A percentile compares a stretch with the other conserved stretches of the same genome.
Evolutionary conservation across 2,888 invertebrate genomes (phyloP).

Genomic region (Prosopocoilus inquinatus): DNA sequence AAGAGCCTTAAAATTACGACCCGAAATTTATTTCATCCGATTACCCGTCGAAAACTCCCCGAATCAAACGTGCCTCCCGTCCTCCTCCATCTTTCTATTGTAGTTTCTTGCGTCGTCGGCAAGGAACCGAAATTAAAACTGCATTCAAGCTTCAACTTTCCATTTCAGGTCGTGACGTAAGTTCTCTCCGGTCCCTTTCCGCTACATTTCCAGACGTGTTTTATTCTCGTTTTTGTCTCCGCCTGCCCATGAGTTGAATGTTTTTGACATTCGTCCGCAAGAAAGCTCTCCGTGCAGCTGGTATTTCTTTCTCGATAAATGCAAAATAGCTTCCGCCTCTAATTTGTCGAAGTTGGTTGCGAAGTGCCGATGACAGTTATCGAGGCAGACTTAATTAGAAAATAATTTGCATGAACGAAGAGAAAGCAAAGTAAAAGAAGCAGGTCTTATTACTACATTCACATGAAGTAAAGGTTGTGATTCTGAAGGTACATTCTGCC

Average conservation of each 20-base stretch:
- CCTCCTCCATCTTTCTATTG: constrained; percentile 4
- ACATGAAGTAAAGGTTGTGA: neutral
- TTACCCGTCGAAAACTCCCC: neutral
- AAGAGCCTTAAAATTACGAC: neutral
- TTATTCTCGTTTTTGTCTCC: constrained; percentile 6
- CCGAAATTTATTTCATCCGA: neutral
- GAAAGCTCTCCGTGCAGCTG: constrained; percentile 23
- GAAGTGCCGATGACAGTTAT: constrained; percentile 17
- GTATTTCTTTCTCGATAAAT: constrained; percentile 23
- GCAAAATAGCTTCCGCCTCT: constrained; percentile 18
- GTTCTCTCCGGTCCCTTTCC: neutral
- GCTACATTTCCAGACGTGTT: constrained; percentile 10
- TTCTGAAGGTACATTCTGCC: neutral
- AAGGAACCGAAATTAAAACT: constrained; percentile 10
- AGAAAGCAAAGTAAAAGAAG: constrained; percentile 7
- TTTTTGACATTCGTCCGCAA: constrained; percentile 14
- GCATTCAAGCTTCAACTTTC: constrained; percentile 9
- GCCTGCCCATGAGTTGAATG: constrained; percentile 1
- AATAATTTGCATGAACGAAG: no score
- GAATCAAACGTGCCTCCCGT: neutral
- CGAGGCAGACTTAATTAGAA: constrained; percentile 14
- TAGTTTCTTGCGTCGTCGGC: neutral
- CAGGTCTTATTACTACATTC: neutral
- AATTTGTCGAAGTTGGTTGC: constrained; percentile 16
- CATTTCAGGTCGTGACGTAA: constrained; percentile 13